Conservation (phyloP, 2,888 invertebrate species). For the Platerodrilus igneus region DNA sequence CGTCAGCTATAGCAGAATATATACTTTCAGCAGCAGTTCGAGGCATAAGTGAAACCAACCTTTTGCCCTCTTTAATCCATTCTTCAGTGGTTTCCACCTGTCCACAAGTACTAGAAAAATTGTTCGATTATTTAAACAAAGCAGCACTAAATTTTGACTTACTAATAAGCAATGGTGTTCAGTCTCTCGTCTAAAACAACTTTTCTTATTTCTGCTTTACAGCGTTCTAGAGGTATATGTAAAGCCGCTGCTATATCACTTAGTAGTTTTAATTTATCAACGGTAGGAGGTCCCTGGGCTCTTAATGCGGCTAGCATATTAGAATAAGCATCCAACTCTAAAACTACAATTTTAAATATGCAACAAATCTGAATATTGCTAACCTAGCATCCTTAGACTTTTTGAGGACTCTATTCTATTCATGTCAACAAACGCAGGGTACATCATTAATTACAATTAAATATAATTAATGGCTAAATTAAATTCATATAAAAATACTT, state of each 20-base stretch:
- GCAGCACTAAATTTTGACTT: slow-evolving; percentile 51
- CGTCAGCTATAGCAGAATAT: slow-evolving; percentile 78
- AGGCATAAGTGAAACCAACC: slow-evolving; percentile 77
- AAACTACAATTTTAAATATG: slow-evolving; percentile 11
- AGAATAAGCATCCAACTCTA: slow-evolving; percentile 89
- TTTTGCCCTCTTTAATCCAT: slow-evolving; percentile 85
- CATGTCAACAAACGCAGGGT: slow-evolving; percentile 76
- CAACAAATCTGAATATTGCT: slow-evolving; percentile 23
- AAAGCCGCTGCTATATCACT: slow-evolving; percentile 76
- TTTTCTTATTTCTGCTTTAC: slow-evolving; percentile 86
- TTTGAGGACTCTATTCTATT: slow-evolving; percentile 85
- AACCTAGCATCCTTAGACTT: slow-evolving; percentile 82
- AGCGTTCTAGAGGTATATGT: slow-evolving; percentile 86
- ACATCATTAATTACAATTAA: slow-evolving; percentile 44
- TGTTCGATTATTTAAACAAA: slow-evolving; percentile 1
- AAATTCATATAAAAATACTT: too few species aligned
- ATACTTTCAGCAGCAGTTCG: slow-evolving; percentile 81
- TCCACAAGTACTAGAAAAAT: slow-evolving; percentile 55
- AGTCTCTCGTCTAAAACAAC: slow-evolving; percentile 89
- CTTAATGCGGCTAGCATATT: slow-evolving; percentile 84
- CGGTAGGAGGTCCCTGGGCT: slow-evolving; percentile 84
- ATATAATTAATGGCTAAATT: too few species aligned
- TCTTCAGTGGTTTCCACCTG: slow-evolving; percentile 62
- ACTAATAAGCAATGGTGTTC: slow-evolving; percentile 86
- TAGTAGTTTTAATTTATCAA: slow-evolving; percentile 77